A percentile compares a stretch with the other conserved stretches of the same genome.
Conservation (phyloP, 2,113 vertebrate species). For the Balaeniceps rex region DNA sequence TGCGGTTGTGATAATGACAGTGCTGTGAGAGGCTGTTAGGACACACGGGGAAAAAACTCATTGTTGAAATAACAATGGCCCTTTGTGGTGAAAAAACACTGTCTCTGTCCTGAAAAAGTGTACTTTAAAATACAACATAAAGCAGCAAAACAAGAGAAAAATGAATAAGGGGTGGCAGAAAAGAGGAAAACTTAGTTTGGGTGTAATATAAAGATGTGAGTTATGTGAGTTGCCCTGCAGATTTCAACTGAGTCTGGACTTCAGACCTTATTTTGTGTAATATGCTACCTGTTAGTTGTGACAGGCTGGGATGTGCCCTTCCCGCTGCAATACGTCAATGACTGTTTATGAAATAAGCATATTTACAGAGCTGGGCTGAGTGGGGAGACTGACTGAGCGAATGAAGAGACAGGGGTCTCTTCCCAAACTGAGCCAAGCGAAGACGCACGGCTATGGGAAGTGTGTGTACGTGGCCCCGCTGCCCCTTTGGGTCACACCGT, state of each 20-base stretch:
- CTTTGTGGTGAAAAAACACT: not conserved
- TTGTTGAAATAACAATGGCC: not conserved
- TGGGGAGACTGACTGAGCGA: not conserved
- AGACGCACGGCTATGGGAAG: accelerated
- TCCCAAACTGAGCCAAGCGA: not conserved
- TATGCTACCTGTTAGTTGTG: not conserved
- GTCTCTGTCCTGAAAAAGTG: not conserved
- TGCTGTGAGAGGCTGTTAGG: not conserved
- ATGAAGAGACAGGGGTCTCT: not conserved
- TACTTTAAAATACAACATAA: not conserved
- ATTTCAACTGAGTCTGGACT: not conserved
- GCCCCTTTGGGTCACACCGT: not conserved
- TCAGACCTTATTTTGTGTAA: not conserved
- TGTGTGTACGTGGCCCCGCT: not conserved
- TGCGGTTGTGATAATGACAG: not conserved
- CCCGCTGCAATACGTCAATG: not conserved
- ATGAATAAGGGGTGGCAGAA: not conserved
- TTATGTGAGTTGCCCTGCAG: not conserved
- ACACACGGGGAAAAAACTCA: not conserved
- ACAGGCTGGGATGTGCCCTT: not conserved
- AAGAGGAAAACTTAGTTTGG: not conserved
- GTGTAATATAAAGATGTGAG: not conserved
- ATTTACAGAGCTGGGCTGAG: not conserved
- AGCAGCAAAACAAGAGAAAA: not conserved
- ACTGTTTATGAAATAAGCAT: not conserved